Conservation (phyloP, 2,888 invertebrate species). For the Cataglyphis altisquamis region DNA sequence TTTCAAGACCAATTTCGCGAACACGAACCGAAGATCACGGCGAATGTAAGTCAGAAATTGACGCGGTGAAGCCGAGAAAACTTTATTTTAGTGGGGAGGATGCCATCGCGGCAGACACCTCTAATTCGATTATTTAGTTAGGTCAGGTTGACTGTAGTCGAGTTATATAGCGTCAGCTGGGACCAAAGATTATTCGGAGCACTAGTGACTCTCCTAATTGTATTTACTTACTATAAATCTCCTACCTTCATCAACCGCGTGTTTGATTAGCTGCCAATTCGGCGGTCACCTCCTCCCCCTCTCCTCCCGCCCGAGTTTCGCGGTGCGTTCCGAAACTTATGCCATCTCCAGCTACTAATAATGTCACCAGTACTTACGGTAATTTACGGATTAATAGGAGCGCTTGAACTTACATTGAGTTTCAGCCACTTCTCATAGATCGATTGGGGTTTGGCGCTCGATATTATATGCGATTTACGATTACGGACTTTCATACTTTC, state of each 20-base stretch:
- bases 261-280: constrained; percentile 53
- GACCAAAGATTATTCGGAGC: constrained; percentile 75
- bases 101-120: constrained; percentile 53
- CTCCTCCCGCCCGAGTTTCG: background rate
- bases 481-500: background rate
- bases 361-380: constrained; percentile 1
- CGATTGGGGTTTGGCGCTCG: background rate
- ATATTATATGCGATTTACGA: background rate
- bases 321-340: constrained; percentile 13
- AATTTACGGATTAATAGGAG: constrained; percentile 37
- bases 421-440: background rate
- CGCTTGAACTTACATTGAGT: constrained; percentile 11
- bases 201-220: constrained; percentile 79
- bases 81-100: constrained; percentile 11
- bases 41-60: constrained; percentile 34
- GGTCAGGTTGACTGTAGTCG: constrained; percentile 73
- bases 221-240: constrained; percentile 81
- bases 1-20: constrained; percentile 14
- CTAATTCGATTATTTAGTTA: constrained; percentile 81
- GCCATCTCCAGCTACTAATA: background rate
- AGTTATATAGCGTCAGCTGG: constrained; percentile 72
- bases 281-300: background rate
- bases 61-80: constrained; percentile 55
- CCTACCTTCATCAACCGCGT: constrained; percentile 60
- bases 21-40: constrained; percentile 15